These are phyloP conservation scores for Turritopsis rubra DNA, from an alignment of 30 jellyfish, hydroid and myxozoan genomes.

Conservation along the genomic window DNA sequence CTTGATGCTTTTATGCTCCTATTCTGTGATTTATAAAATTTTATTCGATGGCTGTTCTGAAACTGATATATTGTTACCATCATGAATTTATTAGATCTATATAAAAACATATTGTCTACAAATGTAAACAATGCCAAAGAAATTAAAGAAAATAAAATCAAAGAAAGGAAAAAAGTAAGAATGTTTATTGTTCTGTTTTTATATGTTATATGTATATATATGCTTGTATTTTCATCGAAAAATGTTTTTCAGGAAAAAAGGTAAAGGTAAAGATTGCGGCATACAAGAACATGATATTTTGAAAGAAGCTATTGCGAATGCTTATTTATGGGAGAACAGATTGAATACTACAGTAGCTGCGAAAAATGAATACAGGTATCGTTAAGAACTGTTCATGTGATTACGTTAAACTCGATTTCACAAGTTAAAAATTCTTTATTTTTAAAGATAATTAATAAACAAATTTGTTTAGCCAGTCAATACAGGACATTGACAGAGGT, in stretches of 20 bases:
- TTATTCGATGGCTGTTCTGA: too few species aligned
- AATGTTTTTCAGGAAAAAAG: slow-evolving; percentile 15
- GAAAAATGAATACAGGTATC: slow-evolving; percentile 65
- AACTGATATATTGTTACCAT: too few species aligned
- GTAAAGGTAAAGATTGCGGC: neutral
- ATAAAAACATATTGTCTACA: neutral
- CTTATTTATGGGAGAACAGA: slow-evolving; percentile 78
- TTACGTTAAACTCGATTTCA: too few species aligned
- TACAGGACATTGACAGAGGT: too few species aligned
- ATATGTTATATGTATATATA: neutral
- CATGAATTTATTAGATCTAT: neutral
- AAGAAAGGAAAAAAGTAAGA: neutral
- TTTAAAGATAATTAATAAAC: too few species aligned
- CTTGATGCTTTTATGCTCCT: too few species aligned
- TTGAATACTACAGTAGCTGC: slow-evolving; percentile 62
- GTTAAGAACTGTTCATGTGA: too few species aligned
- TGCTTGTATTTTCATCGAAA: neutral
- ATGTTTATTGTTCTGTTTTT: neutral
- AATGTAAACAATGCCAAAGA: neutral
- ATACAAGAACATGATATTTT: slow-evolving; percentile 36
- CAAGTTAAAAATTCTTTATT: too few species aligned
- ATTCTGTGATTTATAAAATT: too few species aligned
- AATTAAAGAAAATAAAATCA: neutral
- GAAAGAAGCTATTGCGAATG: slow-evolving; percentile 69
- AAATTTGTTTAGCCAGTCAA: too few species aligned